phyloP scores from a whole-genome alignment of 2,888 invertebrate species.

The Orchestes rusci region DNA sequence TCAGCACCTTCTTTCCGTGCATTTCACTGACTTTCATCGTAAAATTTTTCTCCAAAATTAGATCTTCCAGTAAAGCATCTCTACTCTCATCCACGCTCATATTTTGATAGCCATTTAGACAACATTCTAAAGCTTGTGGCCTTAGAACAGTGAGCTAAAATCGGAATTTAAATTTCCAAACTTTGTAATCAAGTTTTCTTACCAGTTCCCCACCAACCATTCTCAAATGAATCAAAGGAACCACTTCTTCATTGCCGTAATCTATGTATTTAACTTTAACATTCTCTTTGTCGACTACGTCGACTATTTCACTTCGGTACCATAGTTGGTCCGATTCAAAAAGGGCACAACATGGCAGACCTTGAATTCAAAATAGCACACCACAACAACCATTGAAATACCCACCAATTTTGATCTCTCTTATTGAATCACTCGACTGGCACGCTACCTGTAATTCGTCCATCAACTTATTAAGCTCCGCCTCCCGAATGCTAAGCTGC shows the following conservation, averaged over 20 bases:
- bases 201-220: slow-evolving; percentile 52
- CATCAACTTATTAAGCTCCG: slow-evolving; percentile 56
- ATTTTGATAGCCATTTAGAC: slow-evolving; percentile 58
- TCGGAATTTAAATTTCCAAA: too few relatives aligned
- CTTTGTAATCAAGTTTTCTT: too few relatives aligned
- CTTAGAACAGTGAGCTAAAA: slow-evolving; percentile 52
- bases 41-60: slow-evolving; percentile 59
- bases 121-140: slow-evolving; percentile 71
- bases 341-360: slow-evolving; percentile 69
- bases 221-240: slow-evolving; percentile 53
- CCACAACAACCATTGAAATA: neutral
- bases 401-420: slow-evolving; percentile 16
- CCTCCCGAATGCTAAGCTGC: slow-evolving; percentile 54
- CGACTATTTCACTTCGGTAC: slow-evolving; percentile 80
- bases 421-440: slow-evolving; percentile 33
- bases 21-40: slow-evolving; percentile 53
- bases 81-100: slow-evolving; percentile 51
- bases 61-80: slow-evolving; percentile 57
- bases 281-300: slow-evolving; percentile 35
- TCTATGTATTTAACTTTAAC: slow-evolving; percentile 78
- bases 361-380: slow-evolving; percentile 35
- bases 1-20: slow-evolving; percentile 42
- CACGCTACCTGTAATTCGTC: slow-evolving; percentile 56
- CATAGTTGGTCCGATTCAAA: slow-evolving; percentile 76
- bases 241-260: slow-evolving; percentile 89